phyloP scores from a whole-genome alignment of 2,113 vertebrate genomes.

The Tragelaphus strepsiceros region DNA sequence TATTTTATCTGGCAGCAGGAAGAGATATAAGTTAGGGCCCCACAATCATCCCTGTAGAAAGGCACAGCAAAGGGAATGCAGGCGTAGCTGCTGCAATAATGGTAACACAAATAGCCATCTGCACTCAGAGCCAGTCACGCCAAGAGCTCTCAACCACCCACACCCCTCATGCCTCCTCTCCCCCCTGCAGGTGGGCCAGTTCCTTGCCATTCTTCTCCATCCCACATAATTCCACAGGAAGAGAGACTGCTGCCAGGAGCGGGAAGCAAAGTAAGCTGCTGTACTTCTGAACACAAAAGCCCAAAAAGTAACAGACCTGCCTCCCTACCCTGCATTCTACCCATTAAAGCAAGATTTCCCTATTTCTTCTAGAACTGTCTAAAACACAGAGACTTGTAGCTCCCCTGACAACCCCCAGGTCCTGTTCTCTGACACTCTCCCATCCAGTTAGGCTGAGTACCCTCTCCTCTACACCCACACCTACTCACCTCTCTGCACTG shows the following conservation, averaged over 20 bases:
- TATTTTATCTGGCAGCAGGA: conserved; percentile 58
- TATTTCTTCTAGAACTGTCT: neutral
- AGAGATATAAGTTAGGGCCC: conserved; percentile 49
- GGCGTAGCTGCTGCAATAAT: conserved; percentile 50
- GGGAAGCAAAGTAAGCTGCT: conserved; percentile 44
- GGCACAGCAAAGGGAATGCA: conserved; percentile 28
- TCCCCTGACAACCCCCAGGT: neutral
- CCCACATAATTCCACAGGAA: conserved; percentile 55
- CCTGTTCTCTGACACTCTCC: neutral
- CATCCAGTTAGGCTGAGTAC: neutral
- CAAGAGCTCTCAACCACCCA: conserved; percentile 67
- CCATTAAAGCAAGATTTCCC: neutral
- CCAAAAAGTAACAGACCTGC: neutral
- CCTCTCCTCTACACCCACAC: neutral
- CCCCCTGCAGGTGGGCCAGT: conserved; percentile 54
- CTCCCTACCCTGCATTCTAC: neutral
- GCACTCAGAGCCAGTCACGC: neutral
- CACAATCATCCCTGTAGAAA: conserved; percentile 65
- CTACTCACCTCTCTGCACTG: neutral
- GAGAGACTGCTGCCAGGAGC: conserved; percentile 30
- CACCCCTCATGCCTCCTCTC: conserved; percentile 9
- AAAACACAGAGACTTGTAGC: neutral
- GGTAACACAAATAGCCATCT: conserved; percentile 55
- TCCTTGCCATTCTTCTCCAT: conserved; percentile 53
- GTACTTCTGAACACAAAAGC: conserved; percentile 36